Percentiles rank a stretch among this genome's conserved stretches.
These are phyloP conservation scores for Spea bombifrons DNA, from an alignment of 2,113 vertebrate genomes.

Conservation along the genomic window DNA sequence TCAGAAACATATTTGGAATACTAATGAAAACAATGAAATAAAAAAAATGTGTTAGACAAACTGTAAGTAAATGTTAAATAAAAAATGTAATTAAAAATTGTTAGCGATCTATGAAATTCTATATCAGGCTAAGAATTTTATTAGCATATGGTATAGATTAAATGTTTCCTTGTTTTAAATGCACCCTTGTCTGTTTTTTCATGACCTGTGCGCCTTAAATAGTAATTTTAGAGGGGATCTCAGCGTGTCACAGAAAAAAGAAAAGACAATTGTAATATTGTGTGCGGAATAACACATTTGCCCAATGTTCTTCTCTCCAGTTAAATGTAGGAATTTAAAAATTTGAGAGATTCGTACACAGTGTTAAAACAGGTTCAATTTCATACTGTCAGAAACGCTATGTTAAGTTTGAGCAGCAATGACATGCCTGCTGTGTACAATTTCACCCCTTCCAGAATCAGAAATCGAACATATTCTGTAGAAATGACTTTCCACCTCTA, in stretches of 20 bases:
- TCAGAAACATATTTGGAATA: no score
- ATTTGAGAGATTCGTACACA: constrained; percentile 8
- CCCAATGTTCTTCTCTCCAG: neutral
- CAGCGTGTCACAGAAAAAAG: constrained; percentile 16
- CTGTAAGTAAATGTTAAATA: no score
- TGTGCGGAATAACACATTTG: neutral
- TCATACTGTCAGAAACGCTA: constrained; percentile 2
- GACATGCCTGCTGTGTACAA: constrained; percentile 13
- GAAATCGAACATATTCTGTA: constrained; percentile 24
- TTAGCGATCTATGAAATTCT: no score
- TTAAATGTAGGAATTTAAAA: constrained; percentile 6
- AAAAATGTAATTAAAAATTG: no score
- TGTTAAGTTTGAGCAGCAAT: constrained; percentile 26
- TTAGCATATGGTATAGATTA: no score
- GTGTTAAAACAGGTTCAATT: constrained; percentile 25
- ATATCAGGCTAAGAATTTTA: no score
- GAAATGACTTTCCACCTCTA: constrained; percentile 15
- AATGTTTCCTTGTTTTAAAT: no score
- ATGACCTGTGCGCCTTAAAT: no score
- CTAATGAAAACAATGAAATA: no score
- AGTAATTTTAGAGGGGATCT: neutral
- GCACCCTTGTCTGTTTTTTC: no score
- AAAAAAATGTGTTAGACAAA: no score
- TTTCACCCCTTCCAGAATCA: constrained; percentile 10
- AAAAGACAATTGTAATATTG: neutral